Evolutionary conservation across 2,888 invertebrate species (phyloP).

Genomic region (Mantis religiosa): DNA sequence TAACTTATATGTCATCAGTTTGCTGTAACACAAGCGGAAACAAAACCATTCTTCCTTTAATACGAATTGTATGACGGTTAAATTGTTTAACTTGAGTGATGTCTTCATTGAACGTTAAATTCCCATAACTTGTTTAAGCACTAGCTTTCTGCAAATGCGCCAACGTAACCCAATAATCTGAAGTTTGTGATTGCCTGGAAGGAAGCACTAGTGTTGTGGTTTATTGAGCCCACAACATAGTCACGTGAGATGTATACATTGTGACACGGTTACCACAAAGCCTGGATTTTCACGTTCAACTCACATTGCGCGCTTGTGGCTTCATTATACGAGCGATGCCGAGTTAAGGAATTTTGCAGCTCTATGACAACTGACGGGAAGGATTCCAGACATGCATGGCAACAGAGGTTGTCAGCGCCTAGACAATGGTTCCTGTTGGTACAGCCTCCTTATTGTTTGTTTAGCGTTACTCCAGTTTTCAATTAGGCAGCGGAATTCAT

Average conservation of each 20-base stretch:
- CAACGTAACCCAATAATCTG: background rate
- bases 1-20: too few relatives aligned
- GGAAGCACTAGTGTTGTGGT: background rate
- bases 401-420: background rate
- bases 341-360: background rate
- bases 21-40: too few relatives aligned
- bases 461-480: background rate
- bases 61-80: too few relatives aligned
- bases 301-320: too few relatives aligned
- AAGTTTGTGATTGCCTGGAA: background rate
- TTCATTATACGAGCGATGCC: background rate
- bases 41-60: too few relatives aligned
- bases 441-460: background rate
- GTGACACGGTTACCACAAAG: background rate
- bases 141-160: background rate
- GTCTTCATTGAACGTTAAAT: too few relatives aligned
- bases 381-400: background rate
- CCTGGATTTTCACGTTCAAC: background rate
- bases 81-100: too few relatives aligned
- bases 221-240: background rate
- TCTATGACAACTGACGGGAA: background rate
- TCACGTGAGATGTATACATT: background rate
- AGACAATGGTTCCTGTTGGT: background rate
- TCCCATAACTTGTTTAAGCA: too few relatives aligned
- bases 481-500: background rate